Evolutionary conservation across 2,113 vertebrate genomes (phyloP).

Genomic region (Erinaceus europaeus): DNA sequence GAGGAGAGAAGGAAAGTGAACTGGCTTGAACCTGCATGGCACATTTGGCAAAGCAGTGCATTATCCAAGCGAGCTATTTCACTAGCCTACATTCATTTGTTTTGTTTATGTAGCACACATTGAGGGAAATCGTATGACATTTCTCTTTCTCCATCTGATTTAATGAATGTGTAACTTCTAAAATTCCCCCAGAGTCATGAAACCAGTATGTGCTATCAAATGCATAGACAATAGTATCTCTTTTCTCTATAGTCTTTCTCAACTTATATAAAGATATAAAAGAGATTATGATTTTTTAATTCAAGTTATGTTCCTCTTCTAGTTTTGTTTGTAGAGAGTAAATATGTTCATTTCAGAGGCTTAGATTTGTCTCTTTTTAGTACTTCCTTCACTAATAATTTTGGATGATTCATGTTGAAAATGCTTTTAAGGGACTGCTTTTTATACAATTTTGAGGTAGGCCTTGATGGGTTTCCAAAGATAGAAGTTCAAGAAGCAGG

Average conservation of each 20-base stretch:
- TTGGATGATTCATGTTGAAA: neutral
- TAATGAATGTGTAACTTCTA: neutral
- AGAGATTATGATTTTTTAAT: neutral
- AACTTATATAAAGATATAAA: neutral
- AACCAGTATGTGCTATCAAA: neutral
- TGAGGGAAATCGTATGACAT: neutral
- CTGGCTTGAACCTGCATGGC: too few relatives aligned
- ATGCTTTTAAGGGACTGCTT: neutral
- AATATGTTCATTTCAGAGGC: conserved; percentile 18
- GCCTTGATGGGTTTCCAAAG: neutral
- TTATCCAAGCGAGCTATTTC: too few relatives aligned
- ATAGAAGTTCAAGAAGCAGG: neutral
- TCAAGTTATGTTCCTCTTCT: neutral
- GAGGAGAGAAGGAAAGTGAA: too few relatives aligned
- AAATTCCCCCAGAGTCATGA: conserved; percentile 13
- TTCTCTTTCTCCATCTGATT: neutral
- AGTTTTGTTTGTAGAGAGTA: neutral
- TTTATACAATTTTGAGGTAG: conserved; percentile 14
- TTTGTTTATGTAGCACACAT: neutral
- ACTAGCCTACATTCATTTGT: too few relatives aligned
- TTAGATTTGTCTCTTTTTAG: conserved; percentile 15
- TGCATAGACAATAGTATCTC: neutral
- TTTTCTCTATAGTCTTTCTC: conserved; percentile 1
- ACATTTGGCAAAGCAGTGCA: too few relatives aligned
- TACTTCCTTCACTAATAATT: neutral